phyloP scores from a whole-genome alignment of 2,797 vertebrate genomes.

The Acropternis orthonyx region DNA sequence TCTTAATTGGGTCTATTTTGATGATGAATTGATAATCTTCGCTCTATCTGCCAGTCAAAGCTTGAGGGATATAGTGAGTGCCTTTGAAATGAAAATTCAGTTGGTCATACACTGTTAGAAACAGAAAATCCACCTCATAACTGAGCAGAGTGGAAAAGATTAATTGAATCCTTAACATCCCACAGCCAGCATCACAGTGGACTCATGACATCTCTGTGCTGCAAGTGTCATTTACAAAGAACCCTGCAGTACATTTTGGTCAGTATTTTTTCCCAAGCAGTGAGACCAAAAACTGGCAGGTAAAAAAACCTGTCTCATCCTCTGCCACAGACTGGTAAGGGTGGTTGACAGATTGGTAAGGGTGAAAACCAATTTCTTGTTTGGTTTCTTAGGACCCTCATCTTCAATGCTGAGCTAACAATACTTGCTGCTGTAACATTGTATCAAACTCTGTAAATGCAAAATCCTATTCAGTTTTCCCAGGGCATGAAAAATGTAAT shows the following conservation, averaged over 20 bases:
- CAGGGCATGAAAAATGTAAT: not conserved
- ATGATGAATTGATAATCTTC: not conserved
- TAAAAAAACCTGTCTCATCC: not conserved
- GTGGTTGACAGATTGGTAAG: not conserved
- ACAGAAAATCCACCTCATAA: not conserved
- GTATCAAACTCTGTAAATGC: not conserved
- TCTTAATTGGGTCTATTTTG: not conserved
- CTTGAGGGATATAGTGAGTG: not conserved
- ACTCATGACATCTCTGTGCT: not conserved
- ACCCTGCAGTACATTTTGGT: not conserved
- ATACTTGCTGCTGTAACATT: not conserved
- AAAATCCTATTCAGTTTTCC: not conserved
- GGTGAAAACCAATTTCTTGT: not conserved
- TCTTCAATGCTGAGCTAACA: not conserved
- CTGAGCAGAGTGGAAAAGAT: not conserved
- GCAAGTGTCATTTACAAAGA: not conserved
- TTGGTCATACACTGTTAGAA: not conserved
- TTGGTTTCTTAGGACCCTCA: not conserved
- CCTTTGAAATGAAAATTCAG: conserved; percentile 40
- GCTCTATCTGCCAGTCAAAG: not conserved
- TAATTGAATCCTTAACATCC: not conserved
- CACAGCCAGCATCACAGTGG: rapidly evolving
- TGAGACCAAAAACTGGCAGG: not conserved
- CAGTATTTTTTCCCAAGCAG: not conserved
- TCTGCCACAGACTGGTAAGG: not conserved